Evolutionary conservation across 2,797 vertebrate species (phyloP).

Genomic region (Labroides dimidiatus): DNA sequence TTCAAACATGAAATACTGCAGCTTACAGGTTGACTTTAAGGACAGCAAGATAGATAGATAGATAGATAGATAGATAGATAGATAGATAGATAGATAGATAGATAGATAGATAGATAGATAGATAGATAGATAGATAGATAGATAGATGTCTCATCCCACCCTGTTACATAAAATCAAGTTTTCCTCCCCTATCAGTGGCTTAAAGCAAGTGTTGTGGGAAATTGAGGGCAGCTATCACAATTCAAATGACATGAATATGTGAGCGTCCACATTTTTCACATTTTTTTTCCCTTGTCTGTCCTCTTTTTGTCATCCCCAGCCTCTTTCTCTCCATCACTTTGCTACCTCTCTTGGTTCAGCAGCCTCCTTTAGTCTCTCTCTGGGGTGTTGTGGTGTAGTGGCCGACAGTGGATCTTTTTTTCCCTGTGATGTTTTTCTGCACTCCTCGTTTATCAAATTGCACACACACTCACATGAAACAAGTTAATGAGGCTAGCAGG

Average conservation of each 20-base stretch:
- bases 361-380: slow-evolving; percentile 56
- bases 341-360: slow-evolving; percentile 40
- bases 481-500: slow-evolving; percentile 60
- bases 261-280: slow-evolving; percentile 5
- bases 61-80: slow-evolving; percentile 10
- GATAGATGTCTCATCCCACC: slow-evolving; percentile 33
- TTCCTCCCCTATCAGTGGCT: slow-evolving; percentile 20
- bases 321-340: slow-evolving; percentile 31
- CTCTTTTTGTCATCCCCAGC: slow-evolving; percentile 44
- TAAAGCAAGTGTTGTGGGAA: slow-evolving; percentile 21
- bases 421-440: slow-evolving; percentile 53
- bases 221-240: slow-evolving; percentile 19
- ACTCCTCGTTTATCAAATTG: slow-evolving; percentile 49
- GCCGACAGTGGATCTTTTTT: slow-evolving; percentile 21
- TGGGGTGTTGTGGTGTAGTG: slow-evolving; percentile 49
- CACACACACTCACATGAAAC: slow-evolving; percentile 48
- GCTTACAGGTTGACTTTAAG: slow-evolving; percentile 44
- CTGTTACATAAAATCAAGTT: slow-evolving; percentile 41
- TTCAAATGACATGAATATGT: slow-evolving; percentile 23
- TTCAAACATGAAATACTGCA: slow-evolving; percentile 38
- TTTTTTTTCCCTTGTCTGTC: not conserved
- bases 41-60: slow-evolving; percentile 17
- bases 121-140: slow-evolving; percentile 22
- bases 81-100: slow-evolving; percentile 18
- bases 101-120: not conserved